A percentile compares a stretch with the other conserved stretches of the same genome.
Conservation (phyloP, 92 coral and sea anemone species). For the Paragorgia papillata region DNA sequence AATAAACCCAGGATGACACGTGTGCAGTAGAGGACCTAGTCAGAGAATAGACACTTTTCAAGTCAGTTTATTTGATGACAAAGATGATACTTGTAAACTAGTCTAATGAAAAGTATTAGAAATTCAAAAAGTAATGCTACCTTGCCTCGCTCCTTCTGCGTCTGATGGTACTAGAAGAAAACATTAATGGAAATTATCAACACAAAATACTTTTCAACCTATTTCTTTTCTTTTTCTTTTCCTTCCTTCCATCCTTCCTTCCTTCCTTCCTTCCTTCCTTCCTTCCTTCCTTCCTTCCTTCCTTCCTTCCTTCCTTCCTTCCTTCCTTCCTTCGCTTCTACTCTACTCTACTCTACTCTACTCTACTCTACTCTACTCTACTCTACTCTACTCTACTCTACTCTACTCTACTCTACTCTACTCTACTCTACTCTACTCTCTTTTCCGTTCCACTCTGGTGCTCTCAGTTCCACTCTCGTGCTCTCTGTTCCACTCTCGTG, state of each 20-base stretch:
- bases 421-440: too few relatives aligned
- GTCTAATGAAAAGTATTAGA: background rate
- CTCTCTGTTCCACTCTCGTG: too few relatives aligned
- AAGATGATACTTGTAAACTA: background rate
- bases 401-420: too few relatives aligned
- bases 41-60: background rate
- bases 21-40: slow-evolving; percentile 23
- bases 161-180: slow-evolving; percentile 42
- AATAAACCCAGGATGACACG: slow-evolving; percentile 71
- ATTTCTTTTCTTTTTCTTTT: background rate
- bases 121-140: background rate
- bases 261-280: background rate
- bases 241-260: background rate
- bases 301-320: too few relatives aligned
- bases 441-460: too few relatives aligned
- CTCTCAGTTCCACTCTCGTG: too few relatives aligned
- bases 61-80: too few relatives aligned
- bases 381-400: too few relatives aligned
- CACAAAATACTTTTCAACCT: background rate
- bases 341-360: too few relatives aligned
- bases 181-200: background rate
- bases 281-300: background rate
- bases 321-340: too few relatives aligned
- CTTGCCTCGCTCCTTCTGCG: slow-evolving; percentile 5
- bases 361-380: too few relatives aligned